Conservation (phyloP, 35 echinoderm and acorn worm species). For the Patiria miniata region DNA sequence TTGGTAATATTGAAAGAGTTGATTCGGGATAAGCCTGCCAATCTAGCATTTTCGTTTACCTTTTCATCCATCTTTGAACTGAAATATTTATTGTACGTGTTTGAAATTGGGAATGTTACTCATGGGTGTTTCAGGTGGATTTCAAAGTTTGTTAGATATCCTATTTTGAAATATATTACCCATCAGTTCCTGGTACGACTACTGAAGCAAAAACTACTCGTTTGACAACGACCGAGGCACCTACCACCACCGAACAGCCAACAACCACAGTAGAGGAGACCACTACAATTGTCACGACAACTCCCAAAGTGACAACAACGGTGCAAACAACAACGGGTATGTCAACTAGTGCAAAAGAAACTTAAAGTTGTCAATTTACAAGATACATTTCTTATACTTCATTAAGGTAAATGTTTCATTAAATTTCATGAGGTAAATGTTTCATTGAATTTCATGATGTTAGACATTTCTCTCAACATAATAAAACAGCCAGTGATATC, state of each 20-base stretch:
- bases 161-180: no score
- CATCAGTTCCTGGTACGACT: not conserved
- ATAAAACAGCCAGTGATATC: not conserved
- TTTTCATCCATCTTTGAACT: not conserved
- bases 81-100: not conserved
- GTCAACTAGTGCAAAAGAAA: not conserved
- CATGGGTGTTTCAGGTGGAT: no score
- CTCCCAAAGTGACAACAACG: not conserved
- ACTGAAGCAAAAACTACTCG: constrained; percentile 13
- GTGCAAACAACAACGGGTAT: not conserved
- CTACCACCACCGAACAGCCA: constrained; percentile 2
- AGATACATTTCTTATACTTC: no score
- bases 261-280: not conserved
- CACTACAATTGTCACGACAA: not conserved
- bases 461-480: not conserved
- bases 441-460: not conserved
- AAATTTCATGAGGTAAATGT: not conserved
- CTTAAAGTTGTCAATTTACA: not conserved
- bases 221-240: not conserved
- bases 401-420: not conserved
- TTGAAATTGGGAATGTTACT: no score
- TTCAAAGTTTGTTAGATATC: no score
- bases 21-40: not conserved
- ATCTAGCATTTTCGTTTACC: not conserved
- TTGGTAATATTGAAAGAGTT: not conserved